Conservation (phyloP, 2,113 vertebrate genomes). For the Ranitomeya imitator region DNA sequence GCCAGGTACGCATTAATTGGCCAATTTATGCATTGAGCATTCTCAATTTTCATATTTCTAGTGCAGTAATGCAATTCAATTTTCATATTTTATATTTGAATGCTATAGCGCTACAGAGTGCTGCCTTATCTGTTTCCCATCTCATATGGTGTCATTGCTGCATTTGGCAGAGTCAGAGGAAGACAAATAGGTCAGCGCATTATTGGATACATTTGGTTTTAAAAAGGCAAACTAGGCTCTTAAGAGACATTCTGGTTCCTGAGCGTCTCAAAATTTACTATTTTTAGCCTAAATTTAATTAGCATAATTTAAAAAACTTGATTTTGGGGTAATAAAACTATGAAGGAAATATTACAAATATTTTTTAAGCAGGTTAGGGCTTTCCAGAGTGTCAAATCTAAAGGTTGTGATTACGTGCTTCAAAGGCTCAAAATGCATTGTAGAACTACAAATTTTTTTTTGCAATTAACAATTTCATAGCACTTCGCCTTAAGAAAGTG, state of each 20-base stretch:
- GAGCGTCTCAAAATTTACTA: background rate
- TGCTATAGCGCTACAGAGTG: too few species aligned
- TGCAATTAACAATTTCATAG: background rate
- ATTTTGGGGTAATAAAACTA: background rate
- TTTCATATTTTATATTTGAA: too few species aligned
- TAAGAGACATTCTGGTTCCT: slow-evolving; percentile 17
- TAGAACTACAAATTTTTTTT: background rate
- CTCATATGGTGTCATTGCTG: slow-evolving; percentile 40
- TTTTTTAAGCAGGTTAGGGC: too few species aligned
- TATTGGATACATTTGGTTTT: slow-evolving; percentile 25
- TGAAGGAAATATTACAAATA: background rate
- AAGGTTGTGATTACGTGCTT: too few species aligned
- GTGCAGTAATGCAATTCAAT: too few species aligned
- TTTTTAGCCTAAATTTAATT: slow-evolving; percentile 4
- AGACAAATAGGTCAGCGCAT: slow-evolving; percentile 27
- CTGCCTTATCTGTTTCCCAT: background rate
- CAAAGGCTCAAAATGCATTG: background rate
- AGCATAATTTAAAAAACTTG: background rate
- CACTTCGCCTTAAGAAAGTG: background rate
- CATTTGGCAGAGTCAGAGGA: slow-evolving; percentile 37
- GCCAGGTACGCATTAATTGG: too few species aligned
- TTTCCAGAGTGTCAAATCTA: too few species aligned
- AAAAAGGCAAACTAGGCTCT: slow-evolving; percentile 11
- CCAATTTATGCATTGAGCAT: too few species aligned
- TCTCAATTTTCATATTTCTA: too few species aligned